Base-by-base conservation (phyloP, 2,797 vertebrate species). In the Mormyrops boulengeri region DNA sequence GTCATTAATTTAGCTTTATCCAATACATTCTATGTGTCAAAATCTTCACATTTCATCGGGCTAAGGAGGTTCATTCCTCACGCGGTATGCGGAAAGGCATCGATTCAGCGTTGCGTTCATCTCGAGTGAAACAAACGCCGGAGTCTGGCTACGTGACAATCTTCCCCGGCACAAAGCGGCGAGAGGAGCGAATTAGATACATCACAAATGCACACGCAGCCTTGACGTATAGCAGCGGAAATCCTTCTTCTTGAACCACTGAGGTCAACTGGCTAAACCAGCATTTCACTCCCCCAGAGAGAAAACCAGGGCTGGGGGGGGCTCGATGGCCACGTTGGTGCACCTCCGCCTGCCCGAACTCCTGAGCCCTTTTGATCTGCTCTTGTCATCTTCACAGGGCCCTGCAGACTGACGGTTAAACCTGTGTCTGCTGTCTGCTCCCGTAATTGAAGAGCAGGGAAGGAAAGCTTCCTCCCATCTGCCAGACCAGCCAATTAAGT, bases 401-500 rank as follows among this genome's bases (percentile, higher is more conserved):
- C 41, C 80, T 9, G 55, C 41, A 66, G 57, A 55, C 55, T 8
- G 50, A 50, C 34, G 5, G 84, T 92, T 90, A 62, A 91, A 89
- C 90, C n/a, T 52, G 87, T 34, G 89, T n/a, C 53, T 87, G 85
- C 49, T 85, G 77, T 53, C 62, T 77, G 86, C 89, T 87, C 90
- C 87, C 88, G 91, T 90, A 84, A 92, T 90, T 89, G 89, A 88
- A 84, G 90, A 92, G 90, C 86, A 90, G 90, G 92, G 87, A 91
- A 92, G 89, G 90, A 94, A 94, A 92, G 90, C 89, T 87, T 93
- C 90, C 89, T 52, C 55, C 90, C 90, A 91, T 90, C 80, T 90
- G 90, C 88, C 73, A 90, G 88, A 92, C 90, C 88, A 44, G 92
- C 85, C 91, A 93, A 91, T 90, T 93, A 91, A 92, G 90, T 90